Evolutionary conservation across 2,797 vertebrate species (phyloP).

Genomic region (Rhynchonycteris naso): DNA sequence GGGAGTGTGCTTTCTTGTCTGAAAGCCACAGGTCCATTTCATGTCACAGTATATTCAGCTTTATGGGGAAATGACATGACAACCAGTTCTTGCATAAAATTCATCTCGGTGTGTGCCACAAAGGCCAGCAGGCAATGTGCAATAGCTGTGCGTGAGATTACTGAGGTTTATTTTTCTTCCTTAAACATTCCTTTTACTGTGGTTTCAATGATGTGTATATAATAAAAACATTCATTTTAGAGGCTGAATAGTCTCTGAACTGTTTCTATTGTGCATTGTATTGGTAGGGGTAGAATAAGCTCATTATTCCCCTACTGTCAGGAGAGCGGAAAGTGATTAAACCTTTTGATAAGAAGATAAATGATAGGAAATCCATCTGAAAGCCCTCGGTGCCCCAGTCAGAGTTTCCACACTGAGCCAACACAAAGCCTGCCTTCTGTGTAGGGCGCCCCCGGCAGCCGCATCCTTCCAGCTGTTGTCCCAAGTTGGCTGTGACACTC

Average conservation of each 20-base stretch:
- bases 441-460: not conserved
- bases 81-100: conserved; percentile 53
- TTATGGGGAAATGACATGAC: conserved; percentile 44
- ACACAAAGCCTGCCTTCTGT: conserved; percentile 78
- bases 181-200: conserved; percentile 62
- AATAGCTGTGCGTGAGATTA: not conserved
- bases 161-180: conserved; percentile 62
- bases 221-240: conserved; percentile 75
- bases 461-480: conserved; percentile 62
- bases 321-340: conserved; percentile 76
- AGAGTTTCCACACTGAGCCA: conserved; percentile 48
- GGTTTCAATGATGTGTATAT: conserved; percentile 65
- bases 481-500: not conserved
- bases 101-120: not conserved
- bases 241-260: conserved; percentile 57
- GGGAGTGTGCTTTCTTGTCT: conserved; percentile 26
- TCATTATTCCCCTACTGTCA: conserved; percentile 68
- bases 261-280: conserved; percentile 78
- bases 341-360: conserved; percentile 82
- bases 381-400: conserved; percentile 49
- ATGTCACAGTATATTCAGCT: not conserved
- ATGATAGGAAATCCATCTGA: conserved; percentile 80
- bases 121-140: not conserved
- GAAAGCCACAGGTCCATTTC: conserved; percentile 39
- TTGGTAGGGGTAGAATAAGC: conserved; percentile 71